Percentiles rank a stretch among this genome's conserved stretches.
These are phyloP conservation scores for Luidia sarsii DNA, from an alignment of 53 echinoderm and acorn worm genomes.

Conservation along the genomic window DNA sequence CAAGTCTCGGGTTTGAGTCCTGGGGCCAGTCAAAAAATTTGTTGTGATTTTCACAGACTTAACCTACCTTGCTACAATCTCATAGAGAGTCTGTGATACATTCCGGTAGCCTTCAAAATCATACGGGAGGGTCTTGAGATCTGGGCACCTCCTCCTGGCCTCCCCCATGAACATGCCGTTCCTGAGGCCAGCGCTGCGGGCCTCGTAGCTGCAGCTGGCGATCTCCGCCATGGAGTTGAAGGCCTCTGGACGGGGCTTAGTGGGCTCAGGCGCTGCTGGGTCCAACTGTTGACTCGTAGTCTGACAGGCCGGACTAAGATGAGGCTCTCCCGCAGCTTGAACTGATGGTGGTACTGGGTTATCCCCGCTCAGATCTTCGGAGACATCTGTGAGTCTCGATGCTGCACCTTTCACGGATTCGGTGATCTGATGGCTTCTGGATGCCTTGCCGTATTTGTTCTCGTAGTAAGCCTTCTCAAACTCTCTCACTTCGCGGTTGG, in stretches of 20 bases:
- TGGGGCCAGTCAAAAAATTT: too few relatives aligned
- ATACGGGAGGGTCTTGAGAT: conserved; percentile 90
- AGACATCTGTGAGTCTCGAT: too few relatives aligned
- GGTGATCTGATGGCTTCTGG: not conserved
- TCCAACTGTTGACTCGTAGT: too few relatives aligned
- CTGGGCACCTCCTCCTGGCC: conserved; percentile 86
- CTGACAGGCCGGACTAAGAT: too few relatives aligned
- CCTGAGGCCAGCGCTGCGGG: conserved; percentile 77
- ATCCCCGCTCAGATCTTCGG: too few relatives aligned
- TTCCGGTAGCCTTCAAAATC: conserved; percentile 91
- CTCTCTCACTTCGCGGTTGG: conserved; percentile 62
- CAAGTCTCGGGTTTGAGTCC: too few relatives aligned
- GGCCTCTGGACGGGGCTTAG: not conserved
- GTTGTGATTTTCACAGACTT: too few relatives aligned
- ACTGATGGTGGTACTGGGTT: too few relatives aligned
- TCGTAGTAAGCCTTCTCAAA: conserved; percentile 76
- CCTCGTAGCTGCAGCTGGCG: conserved; percentile 96
- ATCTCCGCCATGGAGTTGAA: conserved; percentile 96
- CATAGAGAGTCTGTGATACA: conserved; percentile 83
- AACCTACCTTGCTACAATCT: conserved; percentile 90
- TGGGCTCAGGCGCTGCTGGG: too few relatives aligned
- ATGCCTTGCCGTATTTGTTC: conserved; percentile 51
- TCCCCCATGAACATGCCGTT: conserved; percentile 98
- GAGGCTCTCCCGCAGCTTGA: too few relatives aligned
- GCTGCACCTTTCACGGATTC: not conserved